A percentile compares a stretch with the other conserved stretches of the same genome.
These are phyloP conservation scores for Antheraea pernyi DNA, from an alignment of 1,140 invertebrate genomes.

Conservation along the genomic window DNA sequence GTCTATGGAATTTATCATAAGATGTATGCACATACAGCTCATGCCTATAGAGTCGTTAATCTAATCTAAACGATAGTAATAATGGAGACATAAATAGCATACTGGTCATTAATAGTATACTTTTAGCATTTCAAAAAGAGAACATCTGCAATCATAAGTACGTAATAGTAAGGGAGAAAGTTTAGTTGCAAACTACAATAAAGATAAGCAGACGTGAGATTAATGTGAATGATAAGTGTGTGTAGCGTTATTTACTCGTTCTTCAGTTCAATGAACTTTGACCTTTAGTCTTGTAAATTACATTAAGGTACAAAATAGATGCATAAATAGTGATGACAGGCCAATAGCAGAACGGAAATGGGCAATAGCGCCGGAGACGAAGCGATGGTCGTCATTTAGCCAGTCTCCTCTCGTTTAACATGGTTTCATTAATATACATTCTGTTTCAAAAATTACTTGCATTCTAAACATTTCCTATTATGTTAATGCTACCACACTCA, in stretches of 20 bases:
- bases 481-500: background rate
- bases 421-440: background rate
- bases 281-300: constrained; percentile 2
- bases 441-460: background rate
- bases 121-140: no score
- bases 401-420: constrained; percentile 13
- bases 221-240: background rate
- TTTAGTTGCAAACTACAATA: background rate
- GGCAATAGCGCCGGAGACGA: constrained; percentile 43
- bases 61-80: no score
- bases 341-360: constrained; percentile 56
- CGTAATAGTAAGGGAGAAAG: background rate
- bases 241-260: background rate
- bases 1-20: no score
- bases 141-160: background rate
- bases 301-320: constrained; percentile 13
- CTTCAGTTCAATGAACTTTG: constrained; percentile 13
- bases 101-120: no score
- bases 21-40: no score
- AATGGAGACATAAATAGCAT: no score
- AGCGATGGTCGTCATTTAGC: constrained; percentile 31
- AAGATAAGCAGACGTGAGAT: background rate
- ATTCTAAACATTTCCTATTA: background rate
- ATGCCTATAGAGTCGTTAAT: no score
- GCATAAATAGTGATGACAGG: constrained; percentile 20